Conservation (phyloP, 1,140 invertebrate species). For the Drosophila gunungcola region DNA sequence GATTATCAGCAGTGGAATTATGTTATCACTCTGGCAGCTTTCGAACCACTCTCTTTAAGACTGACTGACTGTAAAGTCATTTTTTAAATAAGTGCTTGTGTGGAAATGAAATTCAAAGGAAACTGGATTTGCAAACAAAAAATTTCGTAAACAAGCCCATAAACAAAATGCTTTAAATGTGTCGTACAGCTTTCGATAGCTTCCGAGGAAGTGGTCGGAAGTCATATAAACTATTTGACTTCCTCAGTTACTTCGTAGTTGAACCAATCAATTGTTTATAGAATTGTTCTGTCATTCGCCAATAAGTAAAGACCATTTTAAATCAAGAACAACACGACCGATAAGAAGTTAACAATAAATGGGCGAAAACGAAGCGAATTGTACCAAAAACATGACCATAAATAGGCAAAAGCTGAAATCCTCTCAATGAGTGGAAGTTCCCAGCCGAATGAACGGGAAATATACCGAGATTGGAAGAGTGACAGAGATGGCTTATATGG, state of each 20-base stretch:
- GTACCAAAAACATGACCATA: constrained; percentile 70
- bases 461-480: neutral
- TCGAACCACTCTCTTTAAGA: neutral
- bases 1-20: neutral
- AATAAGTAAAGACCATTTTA: constrained; percentile 13
- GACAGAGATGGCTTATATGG: constrained; percentile 5
- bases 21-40: neutral
- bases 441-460: constrained; percentile 12
- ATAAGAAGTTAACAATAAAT: constrained; percentile 58
- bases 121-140: neutral
- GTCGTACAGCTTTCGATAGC: neutral
- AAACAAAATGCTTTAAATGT: neutral
- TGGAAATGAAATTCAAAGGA: neutral
- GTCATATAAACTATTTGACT: neutral
- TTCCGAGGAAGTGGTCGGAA: constrained; percentile 18
- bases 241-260: constrained; percentile 30
- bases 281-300: constrained; percentile 34
- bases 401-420: constrained; percentile 64
- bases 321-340: constrained; percentile 4
- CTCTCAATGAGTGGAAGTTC: constrained; percentile 40
- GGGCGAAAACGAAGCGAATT: constrained; percentile 29
- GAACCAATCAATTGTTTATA: constrained; percentile 44
- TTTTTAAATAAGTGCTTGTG: neutral
- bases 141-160: neutral
- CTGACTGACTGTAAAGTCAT: neutral